Percentiles rank a stretch among this genome's conserved stretches.
These are phyloP conservation scores for Ramphastos sulfuratus DNA, from an alignment of 2,113 vertebrate species.

Conservation along the genomic window DNA sequence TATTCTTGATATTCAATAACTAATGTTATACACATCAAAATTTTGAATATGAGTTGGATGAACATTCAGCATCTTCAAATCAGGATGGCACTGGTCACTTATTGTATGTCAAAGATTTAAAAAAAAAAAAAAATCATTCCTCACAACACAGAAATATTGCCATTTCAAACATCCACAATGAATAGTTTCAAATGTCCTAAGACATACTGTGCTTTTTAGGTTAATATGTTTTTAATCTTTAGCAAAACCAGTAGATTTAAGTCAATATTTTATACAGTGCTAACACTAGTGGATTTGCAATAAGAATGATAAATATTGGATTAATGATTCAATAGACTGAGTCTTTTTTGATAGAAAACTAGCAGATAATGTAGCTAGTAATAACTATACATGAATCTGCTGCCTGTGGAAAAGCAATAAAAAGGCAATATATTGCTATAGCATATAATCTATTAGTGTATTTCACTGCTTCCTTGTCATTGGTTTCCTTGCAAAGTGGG, in stretches of 20 bases:
- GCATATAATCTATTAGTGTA: constrained; percentile 70
- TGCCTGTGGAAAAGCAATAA: constrained; percentile 63
- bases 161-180: constrained; percentile 72
- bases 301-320: constrained; percentile 75
- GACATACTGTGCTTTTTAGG: constrained; percentile 68
- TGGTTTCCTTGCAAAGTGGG: constrained; percentile 58
- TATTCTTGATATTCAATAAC: constrained; percentile 81
- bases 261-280: constrained; percentile 70
- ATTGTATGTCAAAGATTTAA: constrained; percentile 25
- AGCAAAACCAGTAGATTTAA: constrained; percentile 75
- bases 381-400: constrained; percentile 74
- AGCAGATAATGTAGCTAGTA: constrained; percentile 73
- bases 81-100: constrained; percentile 68
- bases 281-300: constrained; percentile 73
- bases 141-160: constrained; percentile 67
- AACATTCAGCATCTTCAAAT: constrained; percentile 74
- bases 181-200: constrained; percentile 74
- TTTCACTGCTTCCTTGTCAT: constrained; percentile 52
- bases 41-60: constrained; percentile 75
- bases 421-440: constrained; percentile 70
- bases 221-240: constrained; percentile 77
- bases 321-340: constrained; percentile 78
- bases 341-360: constrained; percentile 73
- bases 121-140: neutral
- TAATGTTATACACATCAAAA: constrained; percentile 79